Evolutionary conservation across 2,113 vertebrate species (phyloP).

Genomic region (Odontesthes bonariensis): DNA sequence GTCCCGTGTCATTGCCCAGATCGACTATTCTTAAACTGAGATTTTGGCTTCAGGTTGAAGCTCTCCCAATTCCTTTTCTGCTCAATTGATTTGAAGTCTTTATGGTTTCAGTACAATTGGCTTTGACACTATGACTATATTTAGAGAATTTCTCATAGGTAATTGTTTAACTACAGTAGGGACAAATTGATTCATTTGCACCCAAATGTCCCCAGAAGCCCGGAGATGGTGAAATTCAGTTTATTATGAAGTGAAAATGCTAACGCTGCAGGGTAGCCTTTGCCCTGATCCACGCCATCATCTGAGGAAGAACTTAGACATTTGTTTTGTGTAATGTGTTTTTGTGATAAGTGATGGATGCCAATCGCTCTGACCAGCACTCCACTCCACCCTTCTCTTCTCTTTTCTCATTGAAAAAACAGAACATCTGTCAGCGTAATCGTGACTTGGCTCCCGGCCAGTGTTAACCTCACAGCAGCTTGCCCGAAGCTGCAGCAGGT

Average conservation of each 20-base stretch:
- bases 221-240: too few relatives aligned
- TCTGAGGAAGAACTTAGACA: too few relatives aligned
- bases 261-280: too few relatives aligned
- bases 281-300: too few relatives aligned
- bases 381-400: neutral
- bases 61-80: neutral
- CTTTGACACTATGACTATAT: neutral
- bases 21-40: neutral
- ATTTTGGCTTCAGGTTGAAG: slow-evolving; percentile 16
- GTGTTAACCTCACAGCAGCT: slow-evolving; percentile 41
- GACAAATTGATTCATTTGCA: neutral
- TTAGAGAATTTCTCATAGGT: neutral
- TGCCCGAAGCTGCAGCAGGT: slow-evolving; percentile 61
- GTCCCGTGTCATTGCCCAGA: slow-evolving; percentile 2
- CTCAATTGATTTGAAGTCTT: slow-evolving; percentile 5
- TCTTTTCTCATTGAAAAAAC: neutral
- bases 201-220: too few relatives aligned
- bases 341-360: too few relatives aligned
- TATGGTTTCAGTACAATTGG: neutral
- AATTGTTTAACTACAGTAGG: neutral
- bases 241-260: too few relatives aligned
- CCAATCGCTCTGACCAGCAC: too few relatives aligned
- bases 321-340: too few relatives aligned
- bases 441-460: slow-evolving; percentile 23
- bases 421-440: neutral